A percentile compares a stretch with the other conserved stretches of the same genome.
Conservation (phyloP, 2,888 invertebrate species). For the Polydrusus pterygomalis region DNA sequence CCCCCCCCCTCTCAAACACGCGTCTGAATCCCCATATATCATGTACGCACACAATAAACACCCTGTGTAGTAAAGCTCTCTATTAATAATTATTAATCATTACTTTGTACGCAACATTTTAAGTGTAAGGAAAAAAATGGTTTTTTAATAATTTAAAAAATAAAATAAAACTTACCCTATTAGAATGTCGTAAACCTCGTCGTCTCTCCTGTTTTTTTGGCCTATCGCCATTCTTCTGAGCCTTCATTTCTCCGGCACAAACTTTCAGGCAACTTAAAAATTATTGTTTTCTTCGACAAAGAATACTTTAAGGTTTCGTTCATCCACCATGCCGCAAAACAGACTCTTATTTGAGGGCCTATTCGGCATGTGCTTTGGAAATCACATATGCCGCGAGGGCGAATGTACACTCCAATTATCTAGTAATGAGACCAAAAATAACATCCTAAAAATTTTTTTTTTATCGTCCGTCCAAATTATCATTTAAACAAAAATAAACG, state of each 20-base stretch:
- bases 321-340: constrained; percentile 46
- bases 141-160: constrained; percentile 1
- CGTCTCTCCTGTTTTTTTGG: constrained; percentile 22
- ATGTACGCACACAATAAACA: too few relatives aligned
- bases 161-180: constrained; percentile 39
- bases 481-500: too few relatives aligned
- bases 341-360: constrained; percentile 42
- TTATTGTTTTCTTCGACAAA: background rate
- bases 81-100: too few relatives aligned
- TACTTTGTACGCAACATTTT: too few relatives aligned
- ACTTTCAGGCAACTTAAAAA: background rate
- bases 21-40: too few relatives aligned
- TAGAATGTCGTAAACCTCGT: constrained; percentile 39
- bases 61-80: too few relatives aligned
- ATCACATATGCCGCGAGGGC: constrained; percentile 48
- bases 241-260: constrained; percentile 34
- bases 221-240: constrained; percentile 24
- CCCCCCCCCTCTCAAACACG: too few relatives aligned
- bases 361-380: constrained; percentile 52
- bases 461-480: too few relatives aligned
- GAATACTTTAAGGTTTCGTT: background rate
- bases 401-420: constrained; percentile 28
- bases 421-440: constrained; percentile 15
- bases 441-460: background rate
- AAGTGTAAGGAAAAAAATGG: background rate